phyloP scores from a whole-genome alignment of 2,888 invertebrate species.

The Stenodema calcarata region DNA sequence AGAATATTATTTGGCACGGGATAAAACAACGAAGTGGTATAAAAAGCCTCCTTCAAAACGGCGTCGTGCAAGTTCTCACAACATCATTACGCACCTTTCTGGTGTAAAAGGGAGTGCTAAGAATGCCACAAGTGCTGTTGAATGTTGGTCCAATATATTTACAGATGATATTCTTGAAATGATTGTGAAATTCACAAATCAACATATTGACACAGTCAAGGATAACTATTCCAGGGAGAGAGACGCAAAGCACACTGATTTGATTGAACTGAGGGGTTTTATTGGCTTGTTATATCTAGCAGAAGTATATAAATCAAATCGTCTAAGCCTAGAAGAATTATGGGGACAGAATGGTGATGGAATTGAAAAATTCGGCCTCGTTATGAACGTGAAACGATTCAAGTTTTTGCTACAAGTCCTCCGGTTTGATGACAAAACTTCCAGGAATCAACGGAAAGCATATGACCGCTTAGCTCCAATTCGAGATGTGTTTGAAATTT shows the following conservation, averaged over 20 bases:
- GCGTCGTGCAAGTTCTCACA: background rate
- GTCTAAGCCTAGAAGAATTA: conserved; percentile 56
- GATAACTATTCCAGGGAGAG: conserved; percentile 54
- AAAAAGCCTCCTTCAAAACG: background rate
- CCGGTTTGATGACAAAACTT: background rate
- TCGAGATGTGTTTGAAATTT: conserved; percentile 28
- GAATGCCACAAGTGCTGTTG: conserved; percentile 52
- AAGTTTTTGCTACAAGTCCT: conserved; percentile 48
- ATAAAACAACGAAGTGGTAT: conserved; percentile 25
- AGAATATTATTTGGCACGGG: background rate
- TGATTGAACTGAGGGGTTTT: conserved; percentile 58
- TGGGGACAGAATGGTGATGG: conserved; percentile 58
- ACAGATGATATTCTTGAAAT: conserved; percentile 55
- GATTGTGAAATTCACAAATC: conserved; percentile 57
- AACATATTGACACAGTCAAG: conserved; percentile 41
- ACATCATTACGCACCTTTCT: background rate
- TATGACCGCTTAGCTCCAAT: background rate
- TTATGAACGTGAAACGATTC: conserved; percentile 40
- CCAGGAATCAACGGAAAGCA: conserved; percentile 7
- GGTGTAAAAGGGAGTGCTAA: conserved; percentile 51
- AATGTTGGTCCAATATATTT: conserved; percentile 55
- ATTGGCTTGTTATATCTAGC: conserved; percentile 59
- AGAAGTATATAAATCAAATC: conserved; percentile 57
- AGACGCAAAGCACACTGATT: conserved; percentile 55
- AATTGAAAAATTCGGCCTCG: no score